Conservation (phyloP, 2,888 invertebrate species). For the Pantelozetes paolii region DNA sequence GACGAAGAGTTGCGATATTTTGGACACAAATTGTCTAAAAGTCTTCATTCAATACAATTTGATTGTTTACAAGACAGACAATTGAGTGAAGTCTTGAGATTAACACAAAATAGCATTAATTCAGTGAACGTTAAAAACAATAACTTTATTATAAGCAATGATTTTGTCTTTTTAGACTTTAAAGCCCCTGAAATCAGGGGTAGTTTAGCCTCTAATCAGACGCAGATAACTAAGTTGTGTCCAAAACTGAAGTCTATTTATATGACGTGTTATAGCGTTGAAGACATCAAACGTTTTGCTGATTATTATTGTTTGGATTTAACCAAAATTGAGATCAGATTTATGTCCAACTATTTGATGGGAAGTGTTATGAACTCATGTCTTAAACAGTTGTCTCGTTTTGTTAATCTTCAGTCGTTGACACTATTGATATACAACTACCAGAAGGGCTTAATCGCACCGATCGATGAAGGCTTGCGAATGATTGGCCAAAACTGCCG, state of each 20-base stretch:
- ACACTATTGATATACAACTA: background rate
- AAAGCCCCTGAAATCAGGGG: background rate
- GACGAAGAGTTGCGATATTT: background rate
- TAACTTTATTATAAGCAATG: background rate
- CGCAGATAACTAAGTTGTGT: background rate
- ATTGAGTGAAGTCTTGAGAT: background rate
- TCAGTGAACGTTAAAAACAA: background rate
- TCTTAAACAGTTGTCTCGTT: constrained; percentile 5
- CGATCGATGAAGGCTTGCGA: background rate
- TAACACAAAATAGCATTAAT: background rate
- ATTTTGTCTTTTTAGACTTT: background rate
- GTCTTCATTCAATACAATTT: background rate
- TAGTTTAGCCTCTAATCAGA: background rate
- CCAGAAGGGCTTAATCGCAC: background rate
- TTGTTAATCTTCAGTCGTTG: background rate
- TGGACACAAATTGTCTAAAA: background rate
- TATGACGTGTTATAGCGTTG: constrained; percentile 2
- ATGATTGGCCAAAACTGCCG: background rate
- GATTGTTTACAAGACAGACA: background rate
- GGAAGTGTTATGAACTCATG: background rate
- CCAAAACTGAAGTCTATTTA: constrained; percentile 2
- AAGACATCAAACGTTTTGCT: background rate
- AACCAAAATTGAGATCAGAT: constrained; percentile 12
- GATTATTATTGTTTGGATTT: background rate
- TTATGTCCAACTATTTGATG: constrained; percentile 3